Conservation (phyloP, 2,797 vertebrate genomes). For the Acomys russatus region DNA sequence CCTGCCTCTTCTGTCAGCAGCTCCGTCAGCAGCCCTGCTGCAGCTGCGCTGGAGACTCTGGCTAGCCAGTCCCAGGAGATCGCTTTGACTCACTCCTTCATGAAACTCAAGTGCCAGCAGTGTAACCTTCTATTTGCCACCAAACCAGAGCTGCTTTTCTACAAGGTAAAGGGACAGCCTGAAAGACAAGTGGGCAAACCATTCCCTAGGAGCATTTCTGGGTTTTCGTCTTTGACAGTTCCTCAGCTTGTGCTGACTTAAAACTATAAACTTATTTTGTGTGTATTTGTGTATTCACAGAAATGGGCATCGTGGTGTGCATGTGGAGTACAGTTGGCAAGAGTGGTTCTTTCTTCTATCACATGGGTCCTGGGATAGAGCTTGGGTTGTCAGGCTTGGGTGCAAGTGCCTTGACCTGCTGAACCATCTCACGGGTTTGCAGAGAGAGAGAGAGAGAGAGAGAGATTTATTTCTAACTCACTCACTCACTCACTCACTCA, state of each 20-base stretch:
- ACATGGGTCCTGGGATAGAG: neutral
- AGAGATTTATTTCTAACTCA: no score
- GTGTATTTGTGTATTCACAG: neutral
- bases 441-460: neutral
- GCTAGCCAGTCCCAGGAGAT: slow-evolving; percentile 89
- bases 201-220: neutral
- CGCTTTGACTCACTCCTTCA: slow-evolving; percentile 78
- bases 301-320: neutral
- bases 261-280: neutral
- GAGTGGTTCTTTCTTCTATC: neutral
- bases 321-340: no score
- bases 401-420: neutral
- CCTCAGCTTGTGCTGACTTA: neutral
- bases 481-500: no score
- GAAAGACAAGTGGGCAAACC: slow-evolving; percentile 23
- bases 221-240: slow-evolving; percentile 39
- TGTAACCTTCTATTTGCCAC: slow-evolving; percentile 91
- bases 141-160: slow-evolving; percentile 95
- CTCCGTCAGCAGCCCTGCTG: slow-evolving; percentile 84
- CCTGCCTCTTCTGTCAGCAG: slow-evolving; percentile 77
- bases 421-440: neutral
- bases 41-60: slow-evolving; percentile 86
- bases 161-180: slow-evolving; percentile 91
- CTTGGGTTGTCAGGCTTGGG: neutral
- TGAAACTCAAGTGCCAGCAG: slow-evolving; percentile 93